Evolutionary conservation across 2,797 vertebrate species (phyloP).

Genomic region (Chromis chromis): DNA sequence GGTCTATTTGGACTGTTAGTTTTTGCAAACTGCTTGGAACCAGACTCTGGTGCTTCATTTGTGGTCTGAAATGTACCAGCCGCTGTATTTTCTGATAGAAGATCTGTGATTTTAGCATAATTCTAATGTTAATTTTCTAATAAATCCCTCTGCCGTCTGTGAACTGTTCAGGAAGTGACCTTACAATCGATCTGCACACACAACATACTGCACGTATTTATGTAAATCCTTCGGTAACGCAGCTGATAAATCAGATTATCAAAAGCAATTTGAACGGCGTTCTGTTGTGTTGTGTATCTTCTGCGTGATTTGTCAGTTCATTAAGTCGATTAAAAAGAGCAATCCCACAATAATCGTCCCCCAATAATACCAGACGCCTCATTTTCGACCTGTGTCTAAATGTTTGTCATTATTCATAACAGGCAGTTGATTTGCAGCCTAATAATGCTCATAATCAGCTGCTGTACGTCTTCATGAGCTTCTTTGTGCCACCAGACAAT

Average conservation of each 20-base stretch:
- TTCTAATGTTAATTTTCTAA: background rate
- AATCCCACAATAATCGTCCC: slow-evolving; percentile 4
- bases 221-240: background rate
- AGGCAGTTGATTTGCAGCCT: background rate
- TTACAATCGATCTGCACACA: background rate
- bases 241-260: background rate
- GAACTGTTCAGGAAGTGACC: background rate
- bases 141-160: background rate
- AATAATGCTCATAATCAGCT: slow-evolving; percentile 1
- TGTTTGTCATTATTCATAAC: slow-evolving; percentile 9
- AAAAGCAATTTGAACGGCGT: background rate
- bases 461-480: background rate
- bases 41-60: too few species aligned
- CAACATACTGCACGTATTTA: background rate
- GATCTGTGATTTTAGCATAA: background rate
- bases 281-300: background rate
- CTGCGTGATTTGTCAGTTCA: background rate
- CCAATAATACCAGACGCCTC: background rate
- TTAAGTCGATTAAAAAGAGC: slow-evolving; percentile 1
- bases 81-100: background rate
- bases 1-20: too few species aligned
- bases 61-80: too few species aligned
- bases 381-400: background rate
- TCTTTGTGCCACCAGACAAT: background rate
- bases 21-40: too few species aligned